Conservation (phyloP, 1,140 invertebrate genomes). For the Homarus americanus region DNA sequence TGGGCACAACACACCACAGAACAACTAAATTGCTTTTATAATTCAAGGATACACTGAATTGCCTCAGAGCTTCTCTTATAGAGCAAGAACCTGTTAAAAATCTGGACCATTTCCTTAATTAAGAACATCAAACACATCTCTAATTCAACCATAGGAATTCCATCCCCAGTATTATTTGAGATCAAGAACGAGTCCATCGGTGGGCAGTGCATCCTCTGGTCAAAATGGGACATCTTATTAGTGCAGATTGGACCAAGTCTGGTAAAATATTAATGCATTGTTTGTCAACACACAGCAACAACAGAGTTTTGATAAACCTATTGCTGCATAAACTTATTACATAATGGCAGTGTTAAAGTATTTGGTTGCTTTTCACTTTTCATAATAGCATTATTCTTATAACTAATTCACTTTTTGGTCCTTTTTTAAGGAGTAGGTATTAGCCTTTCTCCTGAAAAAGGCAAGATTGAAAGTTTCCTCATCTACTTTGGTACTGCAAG, state of each 20-base stretch:
- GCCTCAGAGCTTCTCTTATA: neutral
- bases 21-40: neutral
- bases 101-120: neutral
- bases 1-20: neutral
- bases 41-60: neutral
- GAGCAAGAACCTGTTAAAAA: neutral
- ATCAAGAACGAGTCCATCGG: constrained; percentile 4
- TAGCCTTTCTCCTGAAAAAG: no score
- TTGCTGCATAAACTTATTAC: neutral
- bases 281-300: neutral
- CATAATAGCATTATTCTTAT: neutral
- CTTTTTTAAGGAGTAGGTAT: no score
- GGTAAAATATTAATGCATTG: neutral
- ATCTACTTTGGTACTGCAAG: neutral
- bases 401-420: neutral
- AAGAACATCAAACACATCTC: neutral
- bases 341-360: neutral
- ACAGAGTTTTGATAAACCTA: neutral
- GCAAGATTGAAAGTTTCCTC: neutral
- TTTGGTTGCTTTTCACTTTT: constrained; percentile 2
- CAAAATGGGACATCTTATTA: neutral
- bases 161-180: neutral
- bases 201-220: constrained; percentile 12
- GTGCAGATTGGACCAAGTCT: neutral
- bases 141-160: neutral